phyloP scores from a whole-genome alignment of 2,113 vertebrate genomes.

The Trichomycterus rosablanca region DNA sequence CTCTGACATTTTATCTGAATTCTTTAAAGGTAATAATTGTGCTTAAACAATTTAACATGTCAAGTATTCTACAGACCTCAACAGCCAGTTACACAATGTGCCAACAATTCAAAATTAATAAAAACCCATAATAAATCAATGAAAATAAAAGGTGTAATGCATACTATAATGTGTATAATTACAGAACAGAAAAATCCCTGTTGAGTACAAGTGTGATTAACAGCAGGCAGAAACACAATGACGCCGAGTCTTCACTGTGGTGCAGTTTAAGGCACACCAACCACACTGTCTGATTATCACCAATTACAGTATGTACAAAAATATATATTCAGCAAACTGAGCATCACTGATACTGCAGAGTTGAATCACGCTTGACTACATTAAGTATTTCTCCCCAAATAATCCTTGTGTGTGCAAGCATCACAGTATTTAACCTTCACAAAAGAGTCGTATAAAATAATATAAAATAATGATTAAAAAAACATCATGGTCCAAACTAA shows the following conservation, averaged over 20 bases:
- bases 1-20: neutral
- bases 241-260: constrained; percentile 46
- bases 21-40: neutral
- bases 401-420: neutral
- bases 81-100: too few species aligned
- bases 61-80: too few species aligned
- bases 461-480: constrained; percentile 6
- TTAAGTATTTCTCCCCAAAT: constrained; percentile 39
- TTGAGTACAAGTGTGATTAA: constrained; percentile 45
- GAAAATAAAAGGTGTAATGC: constrained; percentile 4
- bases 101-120: too few species aligned
- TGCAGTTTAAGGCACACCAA: constrained; percentile 58
- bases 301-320: constrained; percentile 62
- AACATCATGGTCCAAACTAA: constrained; percentile 11
- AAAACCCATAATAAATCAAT: constrained; percentile 20
- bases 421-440: constrained; percentile 42
- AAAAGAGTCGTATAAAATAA: constrained; percentile 33
- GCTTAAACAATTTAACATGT: too few species aligned
- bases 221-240: constrained; percentile 50
- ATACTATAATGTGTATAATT: neutral
- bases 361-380: constrained; percentile 41
- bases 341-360: constrained; percentile 62
- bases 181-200: constrained; percentile 27
- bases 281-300: constrained; percentile 51
- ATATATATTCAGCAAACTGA: constrained; percentile 60